Base-by-base conservation (phyloP, 2,797 vertebrate genomes). In the Rhinichthys osculus region DNA sequence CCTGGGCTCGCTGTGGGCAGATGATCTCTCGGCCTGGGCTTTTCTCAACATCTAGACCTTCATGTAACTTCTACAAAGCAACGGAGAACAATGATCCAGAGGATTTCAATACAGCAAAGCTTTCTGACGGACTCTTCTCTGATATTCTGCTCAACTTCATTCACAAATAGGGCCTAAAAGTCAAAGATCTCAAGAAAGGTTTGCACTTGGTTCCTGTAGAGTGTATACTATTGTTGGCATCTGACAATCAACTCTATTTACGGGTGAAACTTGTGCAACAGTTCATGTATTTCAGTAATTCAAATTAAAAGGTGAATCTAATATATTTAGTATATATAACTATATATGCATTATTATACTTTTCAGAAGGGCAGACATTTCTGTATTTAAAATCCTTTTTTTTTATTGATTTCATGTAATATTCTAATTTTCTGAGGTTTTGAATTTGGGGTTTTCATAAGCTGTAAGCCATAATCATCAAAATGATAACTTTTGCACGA, bases 11-110 rank as follows among this genome's bases (percentile, higher is more conserved):
- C 81, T 94, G 79, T 90, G 84, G 14, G 87, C 92, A 2, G 94
- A 95, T 0, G 93, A 95, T 47, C 90, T 90, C 1, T 93, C 89
- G 21, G 11, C 92, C 66, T 95, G 93, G 94, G 85, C 92, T 81
- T 92, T 91, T 54, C 81, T 91, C 6, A 74, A 89, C 42, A 80
- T 78, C 78, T 95, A 87, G 94, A 42, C 21, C 70, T 23, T 85
- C 9, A 6, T 64, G 27, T 17, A 4, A 3, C 8, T 23, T 50
- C 10, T 44, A 10, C n/a, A 52, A 69, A 81, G 5, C 30, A 35
- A 40, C 0, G 13, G 54, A 62, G 54, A 47, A 69, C 5, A 67
- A 82, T 8, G 35, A 11, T 69, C 1, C 16, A 44, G 23, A 35
- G 21, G 47, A 81, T 69, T 81, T 38, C 21, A 38, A 21, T 23